Conservation (phyloP, 2,888 invertebrate genomes). For the Steinernema carpocapsae region DNA sequence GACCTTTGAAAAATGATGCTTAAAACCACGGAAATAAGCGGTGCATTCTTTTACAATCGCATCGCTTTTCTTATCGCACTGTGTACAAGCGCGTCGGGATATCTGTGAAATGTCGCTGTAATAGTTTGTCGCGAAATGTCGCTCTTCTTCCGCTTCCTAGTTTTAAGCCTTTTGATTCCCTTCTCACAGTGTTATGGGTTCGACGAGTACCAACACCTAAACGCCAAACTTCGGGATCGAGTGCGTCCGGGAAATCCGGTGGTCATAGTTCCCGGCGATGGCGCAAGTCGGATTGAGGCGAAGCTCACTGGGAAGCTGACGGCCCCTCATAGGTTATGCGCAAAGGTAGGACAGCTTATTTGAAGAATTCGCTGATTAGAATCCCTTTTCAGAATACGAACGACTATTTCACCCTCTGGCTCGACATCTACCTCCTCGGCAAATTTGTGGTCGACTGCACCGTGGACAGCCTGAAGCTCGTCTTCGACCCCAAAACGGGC, state of each 20-base stretch:
- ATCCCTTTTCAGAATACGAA: neutral
- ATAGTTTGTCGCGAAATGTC: too few relatives aligned
- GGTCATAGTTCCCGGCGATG: constrained; percentile 90
- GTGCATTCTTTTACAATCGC: too few relatives aligned
- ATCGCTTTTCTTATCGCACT: too few relatives aligned
- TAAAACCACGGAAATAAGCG: too few relatives aligned
- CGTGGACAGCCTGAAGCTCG: constrained; percentile 74
- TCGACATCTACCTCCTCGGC: constrained; percentile 88
- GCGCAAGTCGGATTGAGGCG: constrained; percentile 91
- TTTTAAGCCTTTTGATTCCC: too few relatives aligned
- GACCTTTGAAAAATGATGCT: too few relatives aligned
- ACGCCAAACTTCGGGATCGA: neutral
- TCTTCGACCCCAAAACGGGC: neutral
- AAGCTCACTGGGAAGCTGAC: constrained; percentile 80
- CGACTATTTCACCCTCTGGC: constrained; percentile 87
- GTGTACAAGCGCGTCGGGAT: too few relatives aligned
- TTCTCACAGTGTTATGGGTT: neutral
- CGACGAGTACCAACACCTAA: neutral
- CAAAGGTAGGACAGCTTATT: neutral
- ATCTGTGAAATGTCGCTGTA: too few relatives aligned
- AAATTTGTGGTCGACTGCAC: constrained; percentile 92
- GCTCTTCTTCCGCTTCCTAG: too few relatives aligned
- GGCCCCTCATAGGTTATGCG: constrained; percentile 77
- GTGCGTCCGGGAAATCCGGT: neutral
- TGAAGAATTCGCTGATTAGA: neutral